Conservation (phyloP, 2,888 invertebrate species). For the Marasmarcha lunaedactyla region DNA sequence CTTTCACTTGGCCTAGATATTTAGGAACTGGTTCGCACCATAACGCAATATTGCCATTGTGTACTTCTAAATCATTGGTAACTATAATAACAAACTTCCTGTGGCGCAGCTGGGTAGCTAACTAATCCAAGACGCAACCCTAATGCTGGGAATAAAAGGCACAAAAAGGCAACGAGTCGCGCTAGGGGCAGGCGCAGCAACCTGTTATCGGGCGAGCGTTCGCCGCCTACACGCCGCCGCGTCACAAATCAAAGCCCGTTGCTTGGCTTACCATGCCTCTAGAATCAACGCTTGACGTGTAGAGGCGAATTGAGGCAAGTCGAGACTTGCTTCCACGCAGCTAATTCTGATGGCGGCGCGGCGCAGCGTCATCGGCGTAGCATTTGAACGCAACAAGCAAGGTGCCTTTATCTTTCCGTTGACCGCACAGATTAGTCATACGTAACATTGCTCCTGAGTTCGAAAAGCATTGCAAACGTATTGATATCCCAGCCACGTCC, state of each 20-base stretch:
- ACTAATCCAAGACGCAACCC: slow-evolving; percentile 27
- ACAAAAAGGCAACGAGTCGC: slow-evolving; percentile 37
- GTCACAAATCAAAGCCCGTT: slow-evolving; percentile 59
- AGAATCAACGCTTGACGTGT: slow-evolving; percentile 18
- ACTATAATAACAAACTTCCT: slow-evolving; percentile 31
- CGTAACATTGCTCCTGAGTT: too few relatives aligned
- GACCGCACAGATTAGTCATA: background rate
- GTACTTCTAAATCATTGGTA: slow-evolving; percentile 23
- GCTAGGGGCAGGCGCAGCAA: slow-evolving; percentile 48
- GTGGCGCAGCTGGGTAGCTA: slow-evolving; percentile 24
- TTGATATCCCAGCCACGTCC: background rate
- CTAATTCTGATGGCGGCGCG: slow-evolving; percentile 9
- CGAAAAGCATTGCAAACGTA: background rate
- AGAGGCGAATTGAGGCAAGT: slow-evolving; percentile 37
- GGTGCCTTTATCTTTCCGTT: background rate
- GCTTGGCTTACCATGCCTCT: slow-evolving; percentile 23
- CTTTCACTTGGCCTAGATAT: slow-evolving; percentile 69
- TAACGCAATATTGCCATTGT: slow-evolving; percentile 34
- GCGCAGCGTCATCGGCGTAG: slow-evolving; percentile 8
- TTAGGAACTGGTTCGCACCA: slow-evolving; percentile 59
- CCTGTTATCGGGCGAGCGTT: slow-evolving; percentile 51
- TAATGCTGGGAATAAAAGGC: slow-evolving; percentile 41
- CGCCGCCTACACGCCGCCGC: slow-evolving; percentile 45
- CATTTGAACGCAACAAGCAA: background rate
- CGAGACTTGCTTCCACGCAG: slow-evolving; percentile 35